Conservation (phyloP, 2,797 vertebrate genomes). For the Picus viridis region DNA sequence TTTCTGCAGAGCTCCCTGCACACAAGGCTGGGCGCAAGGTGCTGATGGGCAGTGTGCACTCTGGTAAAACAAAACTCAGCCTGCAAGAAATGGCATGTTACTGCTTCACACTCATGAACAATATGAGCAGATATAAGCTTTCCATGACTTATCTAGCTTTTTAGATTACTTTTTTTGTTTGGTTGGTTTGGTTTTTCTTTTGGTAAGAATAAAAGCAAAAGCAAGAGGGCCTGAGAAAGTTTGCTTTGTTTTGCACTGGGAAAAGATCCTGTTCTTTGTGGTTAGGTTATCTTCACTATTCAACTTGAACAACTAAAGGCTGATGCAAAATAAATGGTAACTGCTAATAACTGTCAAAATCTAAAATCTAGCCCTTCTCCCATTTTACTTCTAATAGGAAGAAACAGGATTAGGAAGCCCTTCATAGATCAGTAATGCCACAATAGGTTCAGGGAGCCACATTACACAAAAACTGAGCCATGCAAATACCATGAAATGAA, state of each 20-base stretch:
- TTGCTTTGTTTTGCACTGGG: not conserved
- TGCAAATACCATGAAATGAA: not conserved
- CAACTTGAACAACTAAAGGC: not conserved
- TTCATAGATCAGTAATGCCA: not conserved
- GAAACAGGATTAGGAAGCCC: not conserved
- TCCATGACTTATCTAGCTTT: not conserved
- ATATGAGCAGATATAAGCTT: not conserved
- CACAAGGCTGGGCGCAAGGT: not conserved
- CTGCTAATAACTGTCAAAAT: not conserved
- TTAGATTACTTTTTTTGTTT: not conserved
- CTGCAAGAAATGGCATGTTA: not conserved
- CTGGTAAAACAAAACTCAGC: not conserved
- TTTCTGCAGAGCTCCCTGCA: not conserved
- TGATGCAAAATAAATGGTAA: not conserved
- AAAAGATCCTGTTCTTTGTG: not conserved
- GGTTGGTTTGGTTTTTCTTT: not conserved
- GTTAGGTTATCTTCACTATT: not conserved
- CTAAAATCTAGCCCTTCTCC: not conserved
- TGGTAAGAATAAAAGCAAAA: not conserved
- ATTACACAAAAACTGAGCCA: not conserved
- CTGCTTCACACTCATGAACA: not conserved
- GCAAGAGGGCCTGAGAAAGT: accelerated
- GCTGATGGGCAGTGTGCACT: not conserved
- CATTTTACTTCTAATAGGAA: not conserved
- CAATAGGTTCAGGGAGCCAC: not conserved